Evolutionary conservation across 2,113 vertebrate genomes (phyloP).

Genomic region (Gnathonemus longibarbis): DNA sequence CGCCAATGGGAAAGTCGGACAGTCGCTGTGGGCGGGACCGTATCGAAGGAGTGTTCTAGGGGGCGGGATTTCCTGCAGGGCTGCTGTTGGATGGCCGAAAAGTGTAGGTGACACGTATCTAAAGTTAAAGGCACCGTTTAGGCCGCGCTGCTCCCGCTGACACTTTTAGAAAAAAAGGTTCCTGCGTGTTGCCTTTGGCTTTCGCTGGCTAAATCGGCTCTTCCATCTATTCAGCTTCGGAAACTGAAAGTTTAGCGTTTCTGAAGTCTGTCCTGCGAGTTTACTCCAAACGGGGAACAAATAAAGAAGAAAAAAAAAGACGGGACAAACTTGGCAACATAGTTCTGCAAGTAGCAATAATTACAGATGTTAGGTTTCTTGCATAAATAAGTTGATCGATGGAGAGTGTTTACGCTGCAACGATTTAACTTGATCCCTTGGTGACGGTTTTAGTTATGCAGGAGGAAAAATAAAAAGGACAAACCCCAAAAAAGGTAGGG

Average conservation of each 20-base stretch:
- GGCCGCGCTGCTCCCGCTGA: constrained; percentile 34
- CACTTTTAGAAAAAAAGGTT: background rate
- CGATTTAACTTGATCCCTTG: background rate
- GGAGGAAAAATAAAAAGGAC: background rate
- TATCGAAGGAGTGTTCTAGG: background rate
- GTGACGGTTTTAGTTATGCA: background rate
- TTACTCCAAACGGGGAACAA: background rate
- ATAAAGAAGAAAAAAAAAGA: background rate
- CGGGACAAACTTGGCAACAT: background rate
- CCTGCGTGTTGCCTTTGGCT: background rate
- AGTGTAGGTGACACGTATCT: constrained; percentile 64
- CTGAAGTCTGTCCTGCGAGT: background rate
- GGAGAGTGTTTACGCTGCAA: background rate
- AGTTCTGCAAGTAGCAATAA: background rate
- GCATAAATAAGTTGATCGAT: background rate
- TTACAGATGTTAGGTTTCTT: background rate
- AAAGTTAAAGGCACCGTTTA: constrained; percentile 51
- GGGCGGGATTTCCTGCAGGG: constrained; percentile 60
- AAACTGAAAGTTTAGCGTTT: background rate
- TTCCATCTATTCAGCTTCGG: background rate
- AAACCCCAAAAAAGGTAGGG: background rate
- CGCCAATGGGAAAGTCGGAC: constrained; percentile 30
- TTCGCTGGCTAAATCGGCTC: background rate
- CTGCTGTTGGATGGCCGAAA: constrained; percentile 42
- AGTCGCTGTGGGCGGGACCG: constrained; percentile 2